These are phyloP conservation scores for Labeo calbasu DNA, from an alignment of 2,797 vertebrate genomes.

Conservation along the genomic window DNA sequence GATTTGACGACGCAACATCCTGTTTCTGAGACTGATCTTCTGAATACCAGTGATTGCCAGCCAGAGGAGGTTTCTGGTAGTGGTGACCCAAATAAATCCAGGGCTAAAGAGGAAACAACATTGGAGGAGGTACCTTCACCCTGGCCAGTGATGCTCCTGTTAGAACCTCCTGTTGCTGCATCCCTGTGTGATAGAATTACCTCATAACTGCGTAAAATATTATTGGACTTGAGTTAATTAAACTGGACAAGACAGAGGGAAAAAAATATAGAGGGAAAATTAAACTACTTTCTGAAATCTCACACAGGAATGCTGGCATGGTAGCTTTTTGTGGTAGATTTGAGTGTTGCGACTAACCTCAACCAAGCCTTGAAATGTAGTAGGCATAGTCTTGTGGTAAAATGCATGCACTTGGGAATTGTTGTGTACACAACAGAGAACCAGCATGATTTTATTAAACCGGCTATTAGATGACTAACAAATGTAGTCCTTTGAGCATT, in stretches of 20 bases:
- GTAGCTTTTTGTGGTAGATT: not conserved
- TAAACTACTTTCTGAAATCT: constrained; percentile 6
- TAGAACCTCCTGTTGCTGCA: constrained; percentile 40
- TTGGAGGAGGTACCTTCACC: constrained; percentile 83
- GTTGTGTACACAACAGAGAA: not conserved
- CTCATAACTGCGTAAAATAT: not conserved
- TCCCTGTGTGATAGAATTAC: constrained; percentile 51
- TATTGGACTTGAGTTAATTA: not conserved
- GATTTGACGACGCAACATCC: constrained; percentile 49
- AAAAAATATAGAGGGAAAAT: not conserved
- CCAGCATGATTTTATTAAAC: not conserved
- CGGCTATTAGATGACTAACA: not conserved
- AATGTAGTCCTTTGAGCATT: not conserved
- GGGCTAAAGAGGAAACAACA: constrained; percentile 73
- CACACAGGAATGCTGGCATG: constrained; percentile 54
- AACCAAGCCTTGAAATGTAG: not conserved
- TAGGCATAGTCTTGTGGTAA: not conserved
- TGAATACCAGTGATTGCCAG: constrained; percentile 25
- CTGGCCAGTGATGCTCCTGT: constrained; percentile 30
- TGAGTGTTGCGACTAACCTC: not conserved
- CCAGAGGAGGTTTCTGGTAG: constrained; percentile 24
- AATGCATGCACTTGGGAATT: not conserved
- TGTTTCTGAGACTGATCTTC: constrained; percentile 44
- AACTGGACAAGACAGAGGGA: not conserved
- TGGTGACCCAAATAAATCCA: constrained; percentile 32